Conservation (phyloP, 2,113 vertebrate genomes). For the Cottus gobio region DNA sequence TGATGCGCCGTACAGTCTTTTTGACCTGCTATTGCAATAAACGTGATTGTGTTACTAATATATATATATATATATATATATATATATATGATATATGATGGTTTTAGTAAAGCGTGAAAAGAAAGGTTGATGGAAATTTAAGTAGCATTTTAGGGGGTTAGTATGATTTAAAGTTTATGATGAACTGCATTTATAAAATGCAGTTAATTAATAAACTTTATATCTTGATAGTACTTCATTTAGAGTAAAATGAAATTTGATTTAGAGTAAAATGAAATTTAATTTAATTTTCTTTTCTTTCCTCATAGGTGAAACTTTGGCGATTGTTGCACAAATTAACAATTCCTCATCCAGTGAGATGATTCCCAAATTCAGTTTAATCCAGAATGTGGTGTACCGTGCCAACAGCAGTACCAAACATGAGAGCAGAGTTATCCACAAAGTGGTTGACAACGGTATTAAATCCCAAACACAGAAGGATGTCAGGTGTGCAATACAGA, state of each 20-base stretch:
- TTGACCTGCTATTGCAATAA: neutral
- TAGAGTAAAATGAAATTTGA: too few species aligned
- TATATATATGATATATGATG: too few species aligned
- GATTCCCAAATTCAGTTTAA: slow-evolving; percentile 74
- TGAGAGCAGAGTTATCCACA: slow-evolving; percentile 27
- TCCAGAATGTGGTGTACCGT: slow-evolving; percentile 52
- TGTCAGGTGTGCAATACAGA: slow-evolving; percentile 51
- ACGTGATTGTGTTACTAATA: neutral
- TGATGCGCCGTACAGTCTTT: neutral
- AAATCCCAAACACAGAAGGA: slow-evolving; percentile 46
- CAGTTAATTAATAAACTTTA: too few species aligned
- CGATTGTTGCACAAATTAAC: slow-evolving; percentile 64
- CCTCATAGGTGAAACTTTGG: slow-evolving; percentile 71
- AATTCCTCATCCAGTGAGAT: slow-evolving; percentile 76
- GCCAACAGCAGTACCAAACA: slow-evolving; percentile 46
- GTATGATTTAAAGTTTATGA: neutral
- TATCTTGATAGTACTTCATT: too few species aligned
- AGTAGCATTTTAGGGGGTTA: neutral
- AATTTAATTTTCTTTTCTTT: slow-evolving; percentile 3
- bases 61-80: too few species aligned
- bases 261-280: neutral
- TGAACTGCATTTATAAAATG: neutral
- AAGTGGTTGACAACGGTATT: slow-evolving; percentile 50
- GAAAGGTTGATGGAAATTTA: neutral
- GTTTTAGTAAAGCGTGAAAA: neutral